Percentiles rank a stretch among this genome's conserved stretches.
Evolutionary conservation across 2,888 invertebrate species (phyloP).

Genomic region (Cynaeus angustus): DNA sequence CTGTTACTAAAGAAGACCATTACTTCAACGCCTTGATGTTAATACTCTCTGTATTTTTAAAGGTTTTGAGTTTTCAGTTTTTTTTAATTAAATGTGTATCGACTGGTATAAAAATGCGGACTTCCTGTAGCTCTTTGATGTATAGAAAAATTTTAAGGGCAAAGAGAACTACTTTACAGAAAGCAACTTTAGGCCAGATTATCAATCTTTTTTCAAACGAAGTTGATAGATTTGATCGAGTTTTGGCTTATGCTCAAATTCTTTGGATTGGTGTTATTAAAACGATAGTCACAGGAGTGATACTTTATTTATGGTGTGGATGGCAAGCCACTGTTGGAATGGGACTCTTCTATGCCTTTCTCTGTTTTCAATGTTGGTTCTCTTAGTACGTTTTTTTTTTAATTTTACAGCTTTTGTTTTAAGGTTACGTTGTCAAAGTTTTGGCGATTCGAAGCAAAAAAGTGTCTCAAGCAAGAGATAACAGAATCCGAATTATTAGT

Average conservation of each 20-base stretch:
- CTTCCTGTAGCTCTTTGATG: slow-evolving; percentile 86
- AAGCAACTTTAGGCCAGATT: slow-evolving; percentile 82
- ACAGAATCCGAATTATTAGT: too few species aligned
- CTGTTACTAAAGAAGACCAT: slow-evolving; percentile 55
- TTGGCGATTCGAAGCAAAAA: too few species aligned
- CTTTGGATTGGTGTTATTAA: slow-evolving; percentile 84
- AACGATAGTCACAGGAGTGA: neutral
- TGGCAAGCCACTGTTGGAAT: neutral
- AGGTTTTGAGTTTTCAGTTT: slow-evolving; percentile 80
- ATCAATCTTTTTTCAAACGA: slow-evolving; percentile 83
- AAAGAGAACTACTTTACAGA: slow-evolving; percentile 87
- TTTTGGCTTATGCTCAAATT: slow-evolving; percentile 85
- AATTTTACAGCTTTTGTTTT: too few species aligned
- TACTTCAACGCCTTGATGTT: slow-evolving; percentile 59
- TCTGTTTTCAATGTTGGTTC: neutral
- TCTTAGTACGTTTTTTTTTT: too few species aligned
- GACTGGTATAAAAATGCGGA: slow-evolving; percentile 85
- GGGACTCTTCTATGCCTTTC: neutral
- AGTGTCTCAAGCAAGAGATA: too few species aligned
- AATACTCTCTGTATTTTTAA: slow-evolving; percentile 72
- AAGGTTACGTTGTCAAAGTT: too few species aligned
- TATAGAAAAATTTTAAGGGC: slow-evolving; percentile 82
- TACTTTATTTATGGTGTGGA: neutral
- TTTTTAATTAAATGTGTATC: slow-evolving; percentile 86
- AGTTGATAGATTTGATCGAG: slow-evolving; percentile 89